Evolutionary conservation across 2,797 vertebrate species (phyloP).

Genomic region (Cyclopterus lumpus): DNA sequence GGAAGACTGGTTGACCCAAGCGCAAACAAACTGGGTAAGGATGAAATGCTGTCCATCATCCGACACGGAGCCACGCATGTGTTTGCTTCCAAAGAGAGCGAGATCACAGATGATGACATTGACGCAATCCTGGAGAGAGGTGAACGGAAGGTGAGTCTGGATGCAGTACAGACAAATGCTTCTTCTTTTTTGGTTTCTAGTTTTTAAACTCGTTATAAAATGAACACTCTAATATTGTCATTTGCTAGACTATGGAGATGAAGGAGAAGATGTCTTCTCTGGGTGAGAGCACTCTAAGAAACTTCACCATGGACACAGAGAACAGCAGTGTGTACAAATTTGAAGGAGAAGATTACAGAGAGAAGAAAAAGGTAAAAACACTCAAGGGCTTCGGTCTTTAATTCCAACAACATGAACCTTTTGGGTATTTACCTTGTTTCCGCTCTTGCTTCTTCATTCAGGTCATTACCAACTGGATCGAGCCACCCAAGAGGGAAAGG

Average conservation of each 20-base stretch:
- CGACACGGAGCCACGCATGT: conserved; percentile 97
- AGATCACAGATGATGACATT: conserved; percentile 98
- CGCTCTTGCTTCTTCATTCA: conserved; percentile 60
- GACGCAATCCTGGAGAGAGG: conserved; percentile 96
- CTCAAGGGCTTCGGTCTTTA: background rate
- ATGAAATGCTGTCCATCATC: conserved; percentile 99
- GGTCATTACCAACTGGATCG: conserved; percentile 99
- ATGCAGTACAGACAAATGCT: accelerated
- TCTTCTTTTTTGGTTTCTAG: background rate
- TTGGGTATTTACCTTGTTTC: conserved; percentile 2
- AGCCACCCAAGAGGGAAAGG: conserved; percentile 97
- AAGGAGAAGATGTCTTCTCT: conserved; percentile 94
- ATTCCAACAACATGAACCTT: background rate
- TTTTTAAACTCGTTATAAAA: background rate
- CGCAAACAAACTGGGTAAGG: conserved; percentile 96
- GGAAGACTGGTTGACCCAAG: conserved; percentile 97
- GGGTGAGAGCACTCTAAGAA: conserved; percentile 95
- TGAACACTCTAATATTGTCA: background rate
- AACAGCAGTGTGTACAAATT: conserved; percentile 97
- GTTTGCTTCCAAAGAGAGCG: conserved; percentile 98
- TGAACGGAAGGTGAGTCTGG: conserved; percentile 90
- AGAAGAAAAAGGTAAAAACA: conserved; percentile 95
- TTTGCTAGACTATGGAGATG: conserved; percentile 92
- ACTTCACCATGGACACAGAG: conserved; percentile 98
- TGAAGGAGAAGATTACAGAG: conserved; percentile 99